These are phyloP conservation scores for Chrosomus eos DNA, from an alignment of 2,797 vertebrate genomes.

Conservation along the genomic window DNA sequence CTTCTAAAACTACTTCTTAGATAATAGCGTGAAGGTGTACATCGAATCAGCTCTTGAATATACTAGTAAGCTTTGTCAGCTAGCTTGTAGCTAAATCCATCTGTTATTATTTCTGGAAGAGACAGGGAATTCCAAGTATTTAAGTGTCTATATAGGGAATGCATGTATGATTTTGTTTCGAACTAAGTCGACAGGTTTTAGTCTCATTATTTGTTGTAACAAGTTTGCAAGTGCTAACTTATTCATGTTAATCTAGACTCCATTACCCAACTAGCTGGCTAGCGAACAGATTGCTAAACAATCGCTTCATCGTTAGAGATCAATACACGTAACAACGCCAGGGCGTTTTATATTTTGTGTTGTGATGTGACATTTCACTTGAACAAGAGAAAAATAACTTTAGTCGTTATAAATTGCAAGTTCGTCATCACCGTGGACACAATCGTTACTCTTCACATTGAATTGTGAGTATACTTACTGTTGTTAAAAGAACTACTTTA, in stretches of 20 bases:
- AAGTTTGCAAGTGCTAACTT: background rate
- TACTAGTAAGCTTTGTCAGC: background rate
- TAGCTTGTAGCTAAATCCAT: conserved; percentile 27
- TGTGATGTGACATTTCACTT: conserved; percentile 26
- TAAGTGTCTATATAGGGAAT: background rate
- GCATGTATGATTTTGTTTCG: background rate
- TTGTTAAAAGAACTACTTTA: conserved; percentile 60
- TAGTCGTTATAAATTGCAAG: background rate
- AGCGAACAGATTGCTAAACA: conserved; percentile 39
- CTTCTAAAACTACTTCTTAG: background rate
- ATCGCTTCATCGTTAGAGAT: background rate
- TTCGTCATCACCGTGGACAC: background rate
- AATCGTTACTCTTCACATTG: conserved; percentile 21
- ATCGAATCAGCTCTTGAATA: background rate
- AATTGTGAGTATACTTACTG: conserved; percentile 24
- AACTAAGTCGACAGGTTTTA: background rate
- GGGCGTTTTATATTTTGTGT: conserved; percentile 16
- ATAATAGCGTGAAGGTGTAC: background rate
- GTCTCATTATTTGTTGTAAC: background rate
- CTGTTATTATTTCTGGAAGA: background rate
- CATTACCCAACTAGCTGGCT: conserved; percentile 22
- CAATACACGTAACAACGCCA: conserved; percentile 7
- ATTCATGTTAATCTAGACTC: background rate
- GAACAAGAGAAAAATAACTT: conserved; percentile 7
- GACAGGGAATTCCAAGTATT: background rate